phyloP scores from a whole-genome alignment of 2,888 invertebrate species.

The Mesochorus sp. region DNA sequence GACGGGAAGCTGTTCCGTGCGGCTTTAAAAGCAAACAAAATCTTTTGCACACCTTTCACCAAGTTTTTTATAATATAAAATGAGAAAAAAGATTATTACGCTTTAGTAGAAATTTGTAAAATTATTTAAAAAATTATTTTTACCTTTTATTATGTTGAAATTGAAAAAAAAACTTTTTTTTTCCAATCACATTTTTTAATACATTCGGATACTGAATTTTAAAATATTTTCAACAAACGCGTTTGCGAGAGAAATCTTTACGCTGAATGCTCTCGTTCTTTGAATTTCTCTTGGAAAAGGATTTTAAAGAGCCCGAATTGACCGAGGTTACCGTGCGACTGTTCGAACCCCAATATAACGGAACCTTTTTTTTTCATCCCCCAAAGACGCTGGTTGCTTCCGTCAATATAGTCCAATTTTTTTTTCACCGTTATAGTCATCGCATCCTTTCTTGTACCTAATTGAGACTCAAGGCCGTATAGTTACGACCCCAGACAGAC shows the following conservation, averaged over 20 bases:
- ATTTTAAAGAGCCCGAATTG: slow-evolving; percentile 11
- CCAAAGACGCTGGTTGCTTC: slow-evolving; percentile 71
- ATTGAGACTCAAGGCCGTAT: slow-evolving; percentile 68
- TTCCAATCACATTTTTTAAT: no score
- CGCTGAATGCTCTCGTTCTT: no score
- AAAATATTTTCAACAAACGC: no score
- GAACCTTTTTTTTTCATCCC: slow-evolving; percentile 65
- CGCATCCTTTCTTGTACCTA: slow-evolving; percentile 50
- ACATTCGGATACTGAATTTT: no score
- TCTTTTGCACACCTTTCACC: not conserved
- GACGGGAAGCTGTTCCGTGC: slow-evolving; percentile 22
- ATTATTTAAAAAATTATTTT: not conserved
- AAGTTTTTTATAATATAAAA: not conserved
- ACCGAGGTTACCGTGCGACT: slow-evolving; percentile 37
- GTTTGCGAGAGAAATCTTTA: not conserved
- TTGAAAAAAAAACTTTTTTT: no score
- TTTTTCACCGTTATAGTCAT: slow-evolving; percentile 67
- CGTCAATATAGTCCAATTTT: slow-evolving; percentile 80
- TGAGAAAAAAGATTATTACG: not conserved
- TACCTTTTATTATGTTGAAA: no score
- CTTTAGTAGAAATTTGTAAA: not conserved
- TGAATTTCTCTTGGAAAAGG: slow-evolving; percentile 13
- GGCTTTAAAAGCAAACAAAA: not conserved
- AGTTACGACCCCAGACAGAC: slow-evolving; percentile 50
- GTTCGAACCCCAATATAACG: slow-evolving; percentile 64